A percentile compares a stretch with the other conserved stretches of the same genome.
phyloP scores from a whole-genome alignment of 2,113 vertebrate species.

The Lamprotornis superbus region DNA sequence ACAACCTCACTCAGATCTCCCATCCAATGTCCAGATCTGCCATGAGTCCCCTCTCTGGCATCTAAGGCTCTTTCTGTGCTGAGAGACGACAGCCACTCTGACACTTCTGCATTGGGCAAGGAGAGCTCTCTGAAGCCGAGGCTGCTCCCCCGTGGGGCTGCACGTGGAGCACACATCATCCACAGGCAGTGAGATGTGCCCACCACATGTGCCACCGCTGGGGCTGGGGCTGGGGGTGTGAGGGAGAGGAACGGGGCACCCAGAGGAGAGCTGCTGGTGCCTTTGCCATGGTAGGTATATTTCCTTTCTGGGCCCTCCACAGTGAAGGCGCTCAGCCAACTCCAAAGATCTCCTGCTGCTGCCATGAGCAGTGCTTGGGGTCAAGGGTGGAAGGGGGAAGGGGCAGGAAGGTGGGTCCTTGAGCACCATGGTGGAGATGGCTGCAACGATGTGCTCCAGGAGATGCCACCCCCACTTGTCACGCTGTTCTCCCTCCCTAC shows the following conservation, averaged over 20 bases:
- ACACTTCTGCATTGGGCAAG: background rate
- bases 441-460: background rate
- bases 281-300: conserved; percentile 10
- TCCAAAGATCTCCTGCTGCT: background rate
- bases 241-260: background rate
- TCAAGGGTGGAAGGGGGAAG: background rate
- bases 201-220: fast-evolving
- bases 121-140: background rate
- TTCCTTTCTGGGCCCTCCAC: background rate
- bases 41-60: background rate
- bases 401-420: background rate
- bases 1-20: background rate
- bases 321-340: fast-evolving
- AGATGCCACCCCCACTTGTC: background rate
- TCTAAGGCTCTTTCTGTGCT: background rate
- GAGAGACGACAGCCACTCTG: background rate
- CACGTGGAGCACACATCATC: background rate
- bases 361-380: background rate
- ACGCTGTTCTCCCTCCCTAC: background rate
- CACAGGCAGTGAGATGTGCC: fast-evolving
- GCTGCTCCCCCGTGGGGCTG: background rate
- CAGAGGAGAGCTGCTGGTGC: background rate
- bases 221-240: background rate
- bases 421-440: fast-evolving
- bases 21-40: background rate